Conservation (phyloP, 35 echinoderm and acorn worm species). For the Stichopus chloronotus region DNA sequence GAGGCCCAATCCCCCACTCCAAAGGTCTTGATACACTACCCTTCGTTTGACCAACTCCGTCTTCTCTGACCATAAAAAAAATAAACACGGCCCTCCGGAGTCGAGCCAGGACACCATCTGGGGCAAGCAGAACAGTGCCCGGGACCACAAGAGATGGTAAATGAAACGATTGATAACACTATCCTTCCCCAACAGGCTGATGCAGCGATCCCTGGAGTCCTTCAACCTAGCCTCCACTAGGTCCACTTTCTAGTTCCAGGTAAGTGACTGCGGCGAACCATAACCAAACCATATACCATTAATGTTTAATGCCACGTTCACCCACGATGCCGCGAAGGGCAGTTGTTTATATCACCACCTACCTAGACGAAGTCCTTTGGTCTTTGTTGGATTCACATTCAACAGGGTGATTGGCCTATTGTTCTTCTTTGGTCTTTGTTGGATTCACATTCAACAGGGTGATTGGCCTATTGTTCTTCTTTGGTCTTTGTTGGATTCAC, state of each 20-base stretch:
- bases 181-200: constrained; percentile 1
- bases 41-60: neutral
- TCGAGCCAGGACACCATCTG: neutral
- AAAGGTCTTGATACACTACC: neutral
- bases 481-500: too few relatives aligned
- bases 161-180: neutral
- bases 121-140: neutral
- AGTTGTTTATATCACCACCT: too few relatives aligned
- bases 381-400: too few relatives aligned
- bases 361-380: too few relatives aligned
- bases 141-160: neutral
- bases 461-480: neutral
- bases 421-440: neutral
- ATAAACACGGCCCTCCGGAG: neutral
- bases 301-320: neutral
- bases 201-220: neutral
- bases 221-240: neutral
- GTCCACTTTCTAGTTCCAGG: neutral
- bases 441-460: too few relatives aligned
- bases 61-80: neutral
- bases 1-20: neutral
- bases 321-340: neutral
- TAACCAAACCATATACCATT: constrained; percentile 4
- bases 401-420: too few relatives aligned
- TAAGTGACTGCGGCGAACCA: neutral